phyloP scores from a whole-genome alignment of 2,113 vertebrate species.

The Amphilophus citrinellus region DNA sequence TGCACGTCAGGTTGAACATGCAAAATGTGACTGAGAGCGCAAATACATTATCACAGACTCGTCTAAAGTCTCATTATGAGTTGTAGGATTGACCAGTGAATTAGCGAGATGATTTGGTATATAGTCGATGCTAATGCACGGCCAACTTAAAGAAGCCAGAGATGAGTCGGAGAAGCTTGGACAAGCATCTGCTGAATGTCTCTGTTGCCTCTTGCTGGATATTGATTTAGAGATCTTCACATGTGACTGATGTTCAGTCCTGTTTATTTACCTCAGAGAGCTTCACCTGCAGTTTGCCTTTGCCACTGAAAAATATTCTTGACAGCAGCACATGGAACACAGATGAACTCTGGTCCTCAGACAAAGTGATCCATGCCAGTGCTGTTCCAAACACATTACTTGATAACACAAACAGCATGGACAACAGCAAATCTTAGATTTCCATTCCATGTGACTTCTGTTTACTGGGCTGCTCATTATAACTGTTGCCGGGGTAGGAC shows the following conservation, averaged over 20 bases:
- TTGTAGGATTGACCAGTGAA: neutral
- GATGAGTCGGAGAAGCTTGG: rapidly evolving
- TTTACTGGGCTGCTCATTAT: conserved; percentile 23
- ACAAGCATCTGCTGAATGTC: neutral
- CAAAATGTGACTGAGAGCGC: neutral
- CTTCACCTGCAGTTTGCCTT: neutral
- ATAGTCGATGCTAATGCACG: neutral
- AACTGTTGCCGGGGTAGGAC: conserved; percentile 47
- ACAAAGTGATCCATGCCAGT: neutral
- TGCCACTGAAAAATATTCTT: neutral
- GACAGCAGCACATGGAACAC: neutral
- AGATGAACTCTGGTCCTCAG: neutral
- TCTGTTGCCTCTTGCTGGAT: neutral
- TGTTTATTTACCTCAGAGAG: neutral
- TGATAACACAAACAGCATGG: neutral
- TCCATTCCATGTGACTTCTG: conserved; percentile 42
- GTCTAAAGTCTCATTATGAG: neutral
- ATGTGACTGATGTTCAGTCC: neutral
- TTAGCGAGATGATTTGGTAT: neutral
- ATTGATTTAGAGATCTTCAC: neutral
- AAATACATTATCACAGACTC: neutral
- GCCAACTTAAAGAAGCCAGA: neutral
- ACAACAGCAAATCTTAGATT: neutral
- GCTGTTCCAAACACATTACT: neutral
- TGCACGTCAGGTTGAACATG: neutral